Conservation (phyloP, 2,888 invertebrate species). For the Diarsia brunnea region DNA sequence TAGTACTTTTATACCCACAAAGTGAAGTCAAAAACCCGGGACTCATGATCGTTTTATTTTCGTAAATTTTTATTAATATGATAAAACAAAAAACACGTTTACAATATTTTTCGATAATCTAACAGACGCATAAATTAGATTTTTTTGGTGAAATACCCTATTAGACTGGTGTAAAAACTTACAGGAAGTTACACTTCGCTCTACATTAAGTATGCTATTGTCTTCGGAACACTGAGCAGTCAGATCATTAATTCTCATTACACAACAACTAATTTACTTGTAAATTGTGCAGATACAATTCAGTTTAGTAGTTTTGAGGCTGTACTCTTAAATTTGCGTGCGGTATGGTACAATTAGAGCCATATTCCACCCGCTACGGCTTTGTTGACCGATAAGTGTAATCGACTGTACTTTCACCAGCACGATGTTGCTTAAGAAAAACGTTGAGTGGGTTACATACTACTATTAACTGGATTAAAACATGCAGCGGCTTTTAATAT, state of each 20-base stretch:
- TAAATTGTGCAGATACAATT: constrained; percentile 36
- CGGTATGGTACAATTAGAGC: constrained; percentile 47
- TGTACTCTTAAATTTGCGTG: constrained; percentile 45
- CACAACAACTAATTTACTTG: constrained; percentile 33
- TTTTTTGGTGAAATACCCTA: no score
- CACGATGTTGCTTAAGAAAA: constrained; percentile 65
- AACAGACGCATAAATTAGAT: no score
- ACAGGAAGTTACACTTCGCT: constrained; percentile 2
- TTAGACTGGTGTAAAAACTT: neutral
- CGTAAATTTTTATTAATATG: no score
- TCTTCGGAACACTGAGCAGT: constrained; percentile 42
- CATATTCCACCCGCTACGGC: constrained; percentile 49
- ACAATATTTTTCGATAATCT: no score
- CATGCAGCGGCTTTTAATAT: constrained; percentile 46
- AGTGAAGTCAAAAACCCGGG: no score
- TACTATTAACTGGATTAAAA: constrained; percentile 41
- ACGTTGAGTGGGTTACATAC: constrained; percentile 46
- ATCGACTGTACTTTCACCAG: constrained; percentile 68
- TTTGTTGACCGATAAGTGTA: constrained; percentile 61
- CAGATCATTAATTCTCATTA: constrained; percentile 23
- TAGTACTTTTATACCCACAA: no score
- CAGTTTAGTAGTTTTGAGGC: constrained; percentile 15
- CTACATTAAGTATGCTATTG: constrained; percentile 6
- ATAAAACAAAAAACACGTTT: no score
- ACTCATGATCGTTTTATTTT: no score